These are phyloP conservation scores for Parambassis ranga DNA, from an alignment of 2,797 vertebrate species.

Conservation along the genomic window DNA sequence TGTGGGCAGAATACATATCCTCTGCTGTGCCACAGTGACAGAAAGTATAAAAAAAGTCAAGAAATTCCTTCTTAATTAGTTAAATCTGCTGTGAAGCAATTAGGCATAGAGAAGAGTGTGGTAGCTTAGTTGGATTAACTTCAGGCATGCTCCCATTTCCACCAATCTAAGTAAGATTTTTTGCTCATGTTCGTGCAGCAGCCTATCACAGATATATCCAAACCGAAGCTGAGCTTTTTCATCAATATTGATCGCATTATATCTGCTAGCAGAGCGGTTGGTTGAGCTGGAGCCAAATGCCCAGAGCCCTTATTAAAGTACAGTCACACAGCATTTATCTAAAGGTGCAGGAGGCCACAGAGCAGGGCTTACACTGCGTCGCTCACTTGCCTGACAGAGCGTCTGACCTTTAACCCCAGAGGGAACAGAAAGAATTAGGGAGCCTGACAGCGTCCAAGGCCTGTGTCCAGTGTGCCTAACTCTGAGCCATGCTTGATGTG, in stretches of 20 bases:
- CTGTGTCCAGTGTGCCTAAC: neutral
- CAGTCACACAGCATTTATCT: conserved; percentile 18
- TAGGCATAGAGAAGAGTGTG: conserved; percentile 5
- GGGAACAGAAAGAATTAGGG: conserved; percentile 14
- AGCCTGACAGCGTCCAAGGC: conserved; percentile 9
- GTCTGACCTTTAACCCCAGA: conserved; percentile 22
- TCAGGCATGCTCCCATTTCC: conserved; percentile 15
- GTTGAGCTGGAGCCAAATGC: neutral
- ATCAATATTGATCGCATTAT: conserved; percentile 45
- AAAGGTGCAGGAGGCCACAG: conserved; percentile 7
- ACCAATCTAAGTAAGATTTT: neutral
- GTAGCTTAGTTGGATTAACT: conserved; percentile 32
- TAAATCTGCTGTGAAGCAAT: conserved; percentile 21
- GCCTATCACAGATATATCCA: conserved; percentile 15
- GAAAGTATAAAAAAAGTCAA: neutral
- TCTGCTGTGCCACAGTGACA: conserved; percentile 9
- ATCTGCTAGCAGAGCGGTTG: conserved; percentile 16
- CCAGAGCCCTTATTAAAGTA: conserved; percentile 19
- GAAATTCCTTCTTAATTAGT: conserved; percentile 32
- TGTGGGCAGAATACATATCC: conserved; percentile 21
- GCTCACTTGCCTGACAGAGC: neutral
- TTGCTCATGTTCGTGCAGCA: neutral
- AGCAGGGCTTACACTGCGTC: neutral
- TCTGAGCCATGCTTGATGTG: neutral
- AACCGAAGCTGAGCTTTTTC: conserved; percentile 18